phyloP scores from a whole-genome alignment of 2,888 invertebrate species.

The Campaea margaritaria region DNA sequence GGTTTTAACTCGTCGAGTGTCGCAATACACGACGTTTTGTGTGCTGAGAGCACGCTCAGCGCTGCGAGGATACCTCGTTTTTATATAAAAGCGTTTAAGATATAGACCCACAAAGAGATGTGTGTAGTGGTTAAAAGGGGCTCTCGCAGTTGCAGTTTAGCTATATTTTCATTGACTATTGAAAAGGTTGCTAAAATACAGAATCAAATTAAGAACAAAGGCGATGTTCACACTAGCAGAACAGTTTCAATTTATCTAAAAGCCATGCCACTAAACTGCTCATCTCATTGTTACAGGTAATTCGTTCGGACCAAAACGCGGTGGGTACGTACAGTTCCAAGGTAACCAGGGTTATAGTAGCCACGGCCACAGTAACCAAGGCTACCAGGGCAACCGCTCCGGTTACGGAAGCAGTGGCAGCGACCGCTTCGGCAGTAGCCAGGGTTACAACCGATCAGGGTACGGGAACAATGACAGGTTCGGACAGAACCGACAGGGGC shows the following conservation, averaged over 20 bases:
- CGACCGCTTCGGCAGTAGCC: constrained; percentile 36
- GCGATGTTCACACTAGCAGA: too few relatives aligned
- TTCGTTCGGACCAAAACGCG: constrained; percentile 69
- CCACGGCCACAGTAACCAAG: constrained; percentile 46
- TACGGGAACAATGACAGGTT: constrained; percentile 37
- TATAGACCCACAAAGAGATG: constrained; percentile 17
- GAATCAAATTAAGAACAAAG: too few relatives aligned
- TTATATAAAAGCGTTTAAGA: constrained; percentile 35
- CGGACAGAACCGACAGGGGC: constrained; percentile 36
- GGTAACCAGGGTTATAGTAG: constrained; percentile 46
- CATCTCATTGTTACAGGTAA: constrained; percentile 68
- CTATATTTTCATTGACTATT: constrained; percentile 6
- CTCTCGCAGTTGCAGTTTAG: background rate
- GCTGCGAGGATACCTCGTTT: constrained; percentile 31
- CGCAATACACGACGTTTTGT: constrained; percentile 56
- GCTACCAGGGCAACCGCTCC: constrained; percentile 41
- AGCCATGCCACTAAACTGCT: background rate
- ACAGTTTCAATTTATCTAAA: too few relatives aligned
- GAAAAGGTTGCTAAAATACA: background rate
- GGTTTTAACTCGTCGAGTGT: constrained; percentile 57
- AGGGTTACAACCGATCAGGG: constrained; percentile 37
- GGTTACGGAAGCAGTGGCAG: constrained; percentile 38
- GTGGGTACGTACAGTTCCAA: constrained; percentile 64
- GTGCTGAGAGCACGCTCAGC: constrained; percentile 28
- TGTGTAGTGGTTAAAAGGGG: constrained; percentile 5